Evolutionary conservation across 2,888 invertebrate species (phyloP).

Genomic region (Alviniconcha strummeri): DNA sequence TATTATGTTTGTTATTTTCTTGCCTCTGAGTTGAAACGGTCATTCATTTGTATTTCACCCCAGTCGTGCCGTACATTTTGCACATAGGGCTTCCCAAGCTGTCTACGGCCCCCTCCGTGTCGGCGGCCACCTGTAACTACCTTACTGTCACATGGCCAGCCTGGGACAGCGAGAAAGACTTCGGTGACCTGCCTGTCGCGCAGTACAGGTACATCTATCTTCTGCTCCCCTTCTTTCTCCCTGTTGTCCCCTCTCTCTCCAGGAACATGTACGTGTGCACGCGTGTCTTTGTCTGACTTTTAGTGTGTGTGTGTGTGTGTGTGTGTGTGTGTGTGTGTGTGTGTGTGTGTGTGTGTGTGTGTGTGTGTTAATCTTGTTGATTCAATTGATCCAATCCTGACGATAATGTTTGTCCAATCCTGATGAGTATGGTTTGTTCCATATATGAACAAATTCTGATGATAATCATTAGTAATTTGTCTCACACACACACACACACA

Average conservation of each 20-base stretch:
- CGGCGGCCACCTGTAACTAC: conserved; percentile 51
- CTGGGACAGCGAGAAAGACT: conserved; percentile 59
- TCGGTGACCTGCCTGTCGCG: conserved; percentile 56
- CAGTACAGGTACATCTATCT: conserved; percentile 41
- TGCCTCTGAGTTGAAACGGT: too few relatives aligned
- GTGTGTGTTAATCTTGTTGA: not conserved
- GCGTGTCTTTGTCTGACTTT: conserved; percentile 3
- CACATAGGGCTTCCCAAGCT: conserved; percentile 55
- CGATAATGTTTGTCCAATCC: too few relatives aligned
- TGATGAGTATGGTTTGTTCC: too few relatives aligned
- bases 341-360: not conserved
- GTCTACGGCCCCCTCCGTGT: conserved; percentile 49
- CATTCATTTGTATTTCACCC: too few relatives aligned
- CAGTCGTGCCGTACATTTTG: not conserved
- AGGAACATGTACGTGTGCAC: not conserved
- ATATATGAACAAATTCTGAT: too few relatives aligned
- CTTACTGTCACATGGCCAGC: conserved; percentile 57
- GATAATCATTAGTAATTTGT: too few relatives aligned
- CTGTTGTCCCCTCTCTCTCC: not conserved
- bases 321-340: conserved; percentile 2
- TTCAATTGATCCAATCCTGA: too few relatives aligned
- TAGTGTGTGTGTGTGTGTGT: conserved; percentile 9
- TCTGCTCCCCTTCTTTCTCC: too few relatives aligned
- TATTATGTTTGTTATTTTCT: too few relatives aligned
- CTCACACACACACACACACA: not conserved